A percentile compares a stretch with the other conserved stretches of the same genome.
Evolutionary conservation across 2,113 vertebrate genomes (phyloP).

Genomic region (Oreotrochilus melanogaster): DNA sequence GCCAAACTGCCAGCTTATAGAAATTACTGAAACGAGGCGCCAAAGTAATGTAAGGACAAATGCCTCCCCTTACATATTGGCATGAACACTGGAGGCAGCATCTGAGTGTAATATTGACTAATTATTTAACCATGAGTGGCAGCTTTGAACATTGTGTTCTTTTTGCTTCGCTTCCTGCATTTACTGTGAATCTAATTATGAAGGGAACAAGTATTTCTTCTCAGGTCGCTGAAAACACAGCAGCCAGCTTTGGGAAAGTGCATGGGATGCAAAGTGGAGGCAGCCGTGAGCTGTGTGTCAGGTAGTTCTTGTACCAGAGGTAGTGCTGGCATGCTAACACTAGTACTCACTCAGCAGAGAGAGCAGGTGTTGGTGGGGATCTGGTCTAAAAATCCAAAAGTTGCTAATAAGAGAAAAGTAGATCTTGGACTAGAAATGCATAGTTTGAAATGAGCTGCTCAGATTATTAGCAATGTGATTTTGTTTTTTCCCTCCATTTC

Average conservation of each 20-base stretch:
- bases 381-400: conserved; percentile 5
- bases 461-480: background rate
- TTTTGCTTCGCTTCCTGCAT: conserved; percentile 75
- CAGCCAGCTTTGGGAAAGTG: conserved; percentile 21
- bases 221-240: conserved; percentile 38
- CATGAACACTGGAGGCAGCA: conserved; percentile 43
- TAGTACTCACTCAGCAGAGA: background rate
- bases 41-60: conserved; percentile 50
- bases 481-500: background rate
- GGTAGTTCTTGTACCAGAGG: background rate
- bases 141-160: conserved; percentile 76
- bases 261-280: conserved; percentile 14
- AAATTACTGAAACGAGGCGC: conserved; percentile 39
- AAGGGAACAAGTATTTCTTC: conserved; percentile 66
- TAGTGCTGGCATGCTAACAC: background rate
- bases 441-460: background rate
- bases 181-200: conserved; percentile 76
- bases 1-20: conserved; percentile 51
- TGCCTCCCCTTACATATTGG: conserved; percentile 49
- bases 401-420: background rate
- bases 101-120: conserved; percentile 74
- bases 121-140: conserved; percentile 79
- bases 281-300: background rate
- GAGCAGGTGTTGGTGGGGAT: background rate
- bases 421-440: background rate